Evolutionary conservation across 2,888 invertebrate genomes (phyloP), one percentile per base, ranked within the genome.

Genomic region (Spicauda simplicius): DNA sequence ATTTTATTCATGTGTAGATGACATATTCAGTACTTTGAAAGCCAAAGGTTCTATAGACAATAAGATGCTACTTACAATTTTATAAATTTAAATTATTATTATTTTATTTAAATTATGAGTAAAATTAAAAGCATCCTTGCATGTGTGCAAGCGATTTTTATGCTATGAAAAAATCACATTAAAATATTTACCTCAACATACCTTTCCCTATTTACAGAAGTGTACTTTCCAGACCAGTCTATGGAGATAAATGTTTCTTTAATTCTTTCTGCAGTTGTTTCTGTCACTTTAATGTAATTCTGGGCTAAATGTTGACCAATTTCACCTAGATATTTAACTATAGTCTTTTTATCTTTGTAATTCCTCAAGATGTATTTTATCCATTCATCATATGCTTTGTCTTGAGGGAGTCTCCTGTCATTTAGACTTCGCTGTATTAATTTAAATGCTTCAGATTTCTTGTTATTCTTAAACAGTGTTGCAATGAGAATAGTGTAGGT

Each of bases 391-490:
- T 94, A 95, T 8, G 94, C 93, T 65, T 81, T 77, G 74, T 93
- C 86, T 67, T 83, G 80, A 3, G 94, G 88, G 54, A 88, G 87
- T 69, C 93, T 89, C 56, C 81, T 82, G 12, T 84, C 71, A 68
- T 83, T 78, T 6, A 94, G 72, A 82, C 95, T 94, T 80, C 94
- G 94, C 6, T 93, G 79, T n/a, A 97, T 83, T 18, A 96, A 73
- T 68, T 92, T 86, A 93, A 95, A 94, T 0, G 95, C 97, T 61
- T 95, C 77, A 53, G 93, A 85, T 62, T 91, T 87, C 71, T 95
- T 94, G 58, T 94, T 87, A 69, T 94, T 87, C 69, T 82, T 83
- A 80, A 96, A 96, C 1, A 96, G 94, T 63, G 95, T 95, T 14
- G 85, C 78, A 70, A 94, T 88, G 25, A 96, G 64, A 0, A 87